Evolutionary conservation across 1,140 invertebrate species (phyloP), one percentile per base, ranked within the genome.

Genomic region (Drosophila pseudoananassae): DNA sequence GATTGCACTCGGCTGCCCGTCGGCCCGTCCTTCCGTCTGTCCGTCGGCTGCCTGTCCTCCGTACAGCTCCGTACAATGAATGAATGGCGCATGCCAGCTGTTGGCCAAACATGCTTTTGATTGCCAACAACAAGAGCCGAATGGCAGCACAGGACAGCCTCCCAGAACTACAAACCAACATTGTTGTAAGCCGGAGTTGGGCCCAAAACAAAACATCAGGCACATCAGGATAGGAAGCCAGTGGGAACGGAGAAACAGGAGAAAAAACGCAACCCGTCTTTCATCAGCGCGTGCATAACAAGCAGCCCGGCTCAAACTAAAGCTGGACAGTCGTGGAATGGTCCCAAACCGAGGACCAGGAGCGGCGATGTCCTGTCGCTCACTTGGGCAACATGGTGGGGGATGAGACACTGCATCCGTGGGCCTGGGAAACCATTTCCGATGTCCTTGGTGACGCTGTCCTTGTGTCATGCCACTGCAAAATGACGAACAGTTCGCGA

Each of bases 21-120:
- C 25, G 1, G 25, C 6, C 5, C n/a, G 58, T 3, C 66, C 66
- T 53, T 72, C 53, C 31, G 31, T 31, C 31, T 31, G 8, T 9
- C 31, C 2, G 31, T 31, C 31, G 31, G 31, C 12, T 43, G 45
- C 23, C 59, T 63, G 69, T 73, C 59, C 47, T 43, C 57, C 76
- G 40, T 27, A 27, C 25, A 27, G 36, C 64, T 55, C n/a, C 49
- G 58, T 52, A 82, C 71, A 82, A 76, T 76, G 83, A 87, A 87
- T 87, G 83, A 87, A 88, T 88, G 83, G 78, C 78, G 83, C 83
- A 82, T 88, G 78, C 83, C 83, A 87, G 82, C 83, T 87, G 82
- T 87, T 87, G 81, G 81, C 78, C 78, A 85, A 85, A 85, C 81
- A 85, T 87, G 81, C 64, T 85, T 85, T 85, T 85, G 81, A 85